Base-by-base conservation (phyloP, 2,888 invertebrate species). In the Lithophane semibrunnea region DNA sequence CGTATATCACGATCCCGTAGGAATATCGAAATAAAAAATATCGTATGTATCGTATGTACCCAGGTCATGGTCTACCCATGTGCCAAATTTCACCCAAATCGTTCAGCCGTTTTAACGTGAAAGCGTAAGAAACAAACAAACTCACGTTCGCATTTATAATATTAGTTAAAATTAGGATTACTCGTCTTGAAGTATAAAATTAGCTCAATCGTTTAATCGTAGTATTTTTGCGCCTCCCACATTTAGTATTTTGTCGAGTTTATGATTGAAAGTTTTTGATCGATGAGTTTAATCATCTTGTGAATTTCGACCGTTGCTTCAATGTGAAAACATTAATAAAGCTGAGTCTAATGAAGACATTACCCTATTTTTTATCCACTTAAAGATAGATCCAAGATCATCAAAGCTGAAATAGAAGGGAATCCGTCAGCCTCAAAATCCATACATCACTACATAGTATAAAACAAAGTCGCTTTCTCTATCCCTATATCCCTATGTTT, bases 161-260 rank as follows among this genome's bases (percentile, higher is more conserved):
- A 37, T 37, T 37, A 37, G 4, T 2, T 37, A 37, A 4, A 4
- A 37, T 37, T 37, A 37, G 37, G 37, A 37, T 65, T 42, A 60
- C 37, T 47, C 52, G 21, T 54, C 16, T 67, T 29, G 1, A 18
- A 80, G 12, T 13, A n/a, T 72, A 75, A 72, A 79, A 75, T 84
- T 73, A 63, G 65, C 29, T 70, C 52, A 52, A 71, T 69, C 49
- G 18, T 21, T 63, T 74, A 71, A 74, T 68, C 63, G 24, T 24
- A 60, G 49, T 49, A 65, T 61, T 18, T 52, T 61, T 83, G 29
- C 16, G 5, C 60, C 49, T 56, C 52, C 68, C 44, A 74, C 56
- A 65, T 60, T 66, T 37, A 56, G 61, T 18, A 65, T 56, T 67
- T 76, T 9, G 3, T 44, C 2, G 12, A 54, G 9, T 52, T 37